Evolutionary conservation across 30 jellyfish, hydroid and myxozoan species (phyloP).

Genomic region (Turritopsis rubra): DNA sequence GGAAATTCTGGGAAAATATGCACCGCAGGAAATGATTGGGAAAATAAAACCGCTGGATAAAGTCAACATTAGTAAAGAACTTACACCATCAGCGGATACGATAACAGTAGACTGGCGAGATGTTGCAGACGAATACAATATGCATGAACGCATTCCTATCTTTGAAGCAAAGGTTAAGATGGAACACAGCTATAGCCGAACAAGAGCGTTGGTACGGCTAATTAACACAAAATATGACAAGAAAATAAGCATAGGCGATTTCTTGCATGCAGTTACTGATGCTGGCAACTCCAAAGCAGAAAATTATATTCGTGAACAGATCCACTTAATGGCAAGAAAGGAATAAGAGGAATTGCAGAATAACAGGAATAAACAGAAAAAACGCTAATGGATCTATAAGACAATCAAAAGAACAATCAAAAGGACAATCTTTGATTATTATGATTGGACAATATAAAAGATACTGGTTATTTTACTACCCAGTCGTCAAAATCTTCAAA

Average conservation of each 20-base stretch:
- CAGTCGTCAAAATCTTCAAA: too few species aligned
- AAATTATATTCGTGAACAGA: neutral
- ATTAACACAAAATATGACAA: neutral
- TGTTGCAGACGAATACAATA: neutral
- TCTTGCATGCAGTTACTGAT: neutral
- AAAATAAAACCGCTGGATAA: neutral
- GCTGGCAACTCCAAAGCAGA: neutral
- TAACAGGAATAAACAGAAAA: neutral
- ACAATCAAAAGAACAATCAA: neutral
- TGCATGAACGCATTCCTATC: neutral
- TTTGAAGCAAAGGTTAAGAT: neutral
- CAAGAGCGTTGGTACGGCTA: neutral
- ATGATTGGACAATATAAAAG: too few species aligned
- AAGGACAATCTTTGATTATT: too few species aligned
- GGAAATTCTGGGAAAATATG: neutral
- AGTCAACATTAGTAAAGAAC: neutral
- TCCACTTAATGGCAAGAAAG: neutral
- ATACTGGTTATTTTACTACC: too few species aligned
- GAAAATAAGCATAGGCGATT: neutral
- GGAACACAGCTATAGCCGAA: neutral
- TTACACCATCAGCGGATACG: neutral
- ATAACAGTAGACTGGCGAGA: neutral
- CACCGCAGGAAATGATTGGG: neutral
- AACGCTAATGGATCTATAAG: neutral
- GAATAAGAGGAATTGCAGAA: too few species aligned